Percentiles rank a stretch among this genome's conserved stretches.
Conservation (phyloP, 2,113 vertebrate genomes). For the Ammodytes marinus region DNA sequence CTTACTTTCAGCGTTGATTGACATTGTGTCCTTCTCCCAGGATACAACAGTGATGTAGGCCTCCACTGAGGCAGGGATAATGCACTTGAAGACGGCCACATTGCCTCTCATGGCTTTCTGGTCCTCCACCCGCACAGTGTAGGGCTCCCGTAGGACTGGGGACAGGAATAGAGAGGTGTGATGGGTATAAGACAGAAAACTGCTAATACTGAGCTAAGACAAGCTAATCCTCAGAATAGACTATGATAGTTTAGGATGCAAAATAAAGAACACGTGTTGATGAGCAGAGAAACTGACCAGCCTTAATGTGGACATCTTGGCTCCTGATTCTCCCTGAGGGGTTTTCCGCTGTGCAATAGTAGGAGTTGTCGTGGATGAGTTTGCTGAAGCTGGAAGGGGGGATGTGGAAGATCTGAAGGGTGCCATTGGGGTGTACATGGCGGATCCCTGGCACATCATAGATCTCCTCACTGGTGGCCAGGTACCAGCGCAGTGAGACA, state of each 20-base stretch:
- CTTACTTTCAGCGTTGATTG: conserved; percentile 98
- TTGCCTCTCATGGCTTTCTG: conserved; percentile 99
- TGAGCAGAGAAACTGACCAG: conserved; percentile 87
- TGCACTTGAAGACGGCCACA: conserved; percentile 99
- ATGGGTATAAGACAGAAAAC: conserved; percentile 5
- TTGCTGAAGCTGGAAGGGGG: conserved; percentile 99
- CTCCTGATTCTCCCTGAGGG: conserved; percentile 99
- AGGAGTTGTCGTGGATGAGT: conserved; percentile 99
- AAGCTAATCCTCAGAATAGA: neutral
- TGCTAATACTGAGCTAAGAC: neutral
- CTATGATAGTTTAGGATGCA: neutral
- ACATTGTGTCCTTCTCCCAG: conserved; percentile 99
- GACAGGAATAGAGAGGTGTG: conserved; percentile 13
- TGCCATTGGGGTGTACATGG: conserved; percentile 99
- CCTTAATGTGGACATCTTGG: conserved; percentile 99
- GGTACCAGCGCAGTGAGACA: conserved; percentile 98
- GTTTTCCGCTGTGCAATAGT: conserved; percentile 99
- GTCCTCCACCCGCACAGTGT: conserved; percentile 99
- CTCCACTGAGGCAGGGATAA: conserved; percentile 99
- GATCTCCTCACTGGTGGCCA: conserved; percentile 99
- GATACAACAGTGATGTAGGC: conserved; percentile 98
- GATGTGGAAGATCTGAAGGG: conserved; percentile 99
- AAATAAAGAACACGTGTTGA: neutral
- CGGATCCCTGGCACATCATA: conserved; percentile 99
- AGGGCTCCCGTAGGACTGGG: conserved; percentile 98